Percentiles rank a stretch among this genome's conserved stretches.
phyloP scores from a whole-genome alignment of 2,888 invertebrate species.

The Agrochola lota region DNA sequence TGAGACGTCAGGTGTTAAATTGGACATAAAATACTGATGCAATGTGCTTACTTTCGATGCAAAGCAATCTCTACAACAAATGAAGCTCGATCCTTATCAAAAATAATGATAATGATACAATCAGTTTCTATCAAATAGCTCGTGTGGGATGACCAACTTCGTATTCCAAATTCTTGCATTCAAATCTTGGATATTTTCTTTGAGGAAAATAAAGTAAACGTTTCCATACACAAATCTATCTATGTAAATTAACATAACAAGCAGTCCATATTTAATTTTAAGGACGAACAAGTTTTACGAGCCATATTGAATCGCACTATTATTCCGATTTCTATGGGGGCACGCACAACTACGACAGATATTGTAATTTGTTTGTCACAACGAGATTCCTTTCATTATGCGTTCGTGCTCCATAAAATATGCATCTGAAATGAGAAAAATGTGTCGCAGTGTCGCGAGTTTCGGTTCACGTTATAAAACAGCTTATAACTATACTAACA shows the following conservation, averaged over 20 bases:
- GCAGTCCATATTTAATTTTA: constrained; percentile 55
- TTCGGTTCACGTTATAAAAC: constrained; percentile 52
- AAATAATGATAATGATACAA: constrained; percentile 51
- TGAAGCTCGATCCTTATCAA: constrained; percentile 58
- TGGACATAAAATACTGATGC: constrained; percentile 47
- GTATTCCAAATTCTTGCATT: constrained; percentile 55
- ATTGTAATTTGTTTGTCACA: constrained; percentile 85
- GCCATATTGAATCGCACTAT: constrained; percentile 60
- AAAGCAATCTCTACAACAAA: constrained; percentile 40
- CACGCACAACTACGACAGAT: constrained; percentile 73
- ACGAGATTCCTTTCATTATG: constrained; percentile 87
- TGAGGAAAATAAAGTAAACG: constrained; percentile 35
- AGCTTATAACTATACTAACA: constrained; percentile 46
- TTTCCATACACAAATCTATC: constrained; percentile 41
- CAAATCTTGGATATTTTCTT: constrained; percentile 33
- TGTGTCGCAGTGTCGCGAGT: constrained; percentile 85
- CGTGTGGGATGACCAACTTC: constrained; percentile 49
- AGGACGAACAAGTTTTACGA: constrained; percentile 62
- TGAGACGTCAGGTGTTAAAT: constrained; percentile 51
- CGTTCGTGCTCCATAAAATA: constrained; percentile 87
- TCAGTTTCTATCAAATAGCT: constrained; percentile 32
- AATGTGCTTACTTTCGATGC: constrained; percentile 33
- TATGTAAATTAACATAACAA: constrained; percentile 61
- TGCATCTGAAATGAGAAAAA: constrained; percentile 90
- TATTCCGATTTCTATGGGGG: constrained; percentile 68